Percentiles rank a stretch among this genome's conserved stretches.
Evolutionary conservation across 2,888 invertebrate genomes (phyloP).

Genomic region (Idaea biselata): DNA sequence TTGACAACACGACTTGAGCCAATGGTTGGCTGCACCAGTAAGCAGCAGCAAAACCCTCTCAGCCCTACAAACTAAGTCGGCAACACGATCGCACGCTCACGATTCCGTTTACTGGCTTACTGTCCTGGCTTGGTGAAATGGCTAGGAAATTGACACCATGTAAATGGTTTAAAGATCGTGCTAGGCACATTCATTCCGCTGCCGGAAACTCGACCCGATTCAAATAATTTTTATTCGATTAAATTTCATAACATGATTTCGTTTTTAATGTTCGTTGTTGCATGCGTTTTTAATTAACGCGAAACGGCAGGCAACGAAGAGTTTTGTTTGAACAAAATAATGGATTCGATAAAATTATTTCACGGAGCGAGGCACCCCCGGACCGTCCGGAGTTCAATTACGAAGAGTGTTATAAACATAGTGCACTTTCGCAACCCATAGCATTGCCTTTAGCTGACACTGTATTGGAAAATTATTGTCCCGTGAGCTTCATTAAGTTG

Average conservation of each 20-base stretch:
- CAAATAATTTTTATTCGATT: not conserved
- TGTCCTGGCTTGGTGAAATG: too few species aligned
- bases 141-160: too few species aligned
- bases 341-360: conserved; percentile 13
- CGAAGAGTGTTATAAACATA: conserved; percentile 11
- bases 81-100: too few species aligned
- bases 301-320: not conserved
- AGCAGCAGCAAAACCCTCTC: not conserved
- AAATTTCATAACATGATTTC: not conserved
- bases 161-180: too few species aligned
- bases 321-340: conserved; percentile 11
- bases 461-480: conserved; percentile 2
- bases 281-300: conserved; percentile 14
- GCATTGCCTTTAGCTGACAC: not conserved
- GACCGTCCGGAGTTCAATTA: conserved; percentile 11
- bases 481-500: not conserved
- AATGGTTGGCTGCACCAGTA: too few species aligned
- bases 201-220: not conserved
- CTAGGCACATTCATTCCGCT: too few species aligned
- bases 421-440: not conserved
- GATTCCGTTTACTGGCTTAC: too few species aligned
- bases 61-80: too few species aligned
- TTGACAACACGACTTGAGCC: not conserved
- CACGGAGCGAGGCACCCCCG: conserved; percentile 2
- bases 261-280: conserved; percentile 5